Evolutionary conservation across 2,113 vertebrate species (phyloP).

Genomic region (Scolopax mira): DNA sequence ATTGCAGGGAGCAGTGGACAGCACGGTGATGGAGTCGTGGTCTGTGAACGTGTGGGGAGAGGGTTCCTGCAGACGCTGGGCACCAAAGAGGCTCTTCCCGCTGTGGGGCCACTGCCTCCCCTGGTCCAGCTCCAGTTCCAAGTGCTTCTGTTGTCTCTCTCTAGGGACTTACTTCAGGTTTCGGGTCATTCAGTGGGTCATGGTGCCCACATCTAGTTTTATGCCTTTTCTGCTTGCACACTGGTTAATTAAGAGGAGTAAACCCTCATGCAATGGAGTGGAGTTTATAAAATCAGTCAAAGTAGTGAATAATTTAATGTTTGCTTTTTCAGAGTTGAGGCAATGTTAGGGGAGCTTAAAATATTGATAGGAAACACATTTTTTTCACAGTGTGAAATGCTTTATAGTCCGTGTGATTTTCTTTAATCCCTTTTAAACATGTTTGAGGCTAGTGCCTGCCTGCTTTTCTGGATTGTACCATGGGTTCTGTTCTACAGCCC

Average conservation of each 20-base stretch:
- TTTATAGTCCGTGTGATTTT: conserved; percentile 26
- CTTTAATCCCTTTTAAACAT: conserved; percentile 27
- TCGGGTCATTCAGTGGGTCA: fast-evolving
- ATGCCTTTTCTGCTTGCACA: background rate
- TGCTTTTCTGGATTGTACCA: background rate
- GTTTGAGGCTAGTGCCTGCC: background rate
- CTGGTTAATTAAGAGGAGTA: conserved; percentile 18
- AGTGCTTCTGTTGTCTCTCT: background rate
- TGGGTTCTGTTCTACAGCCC: background rate
- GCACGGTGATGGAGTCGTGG: fast-evolving
- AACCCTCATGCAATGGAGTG: background rate
- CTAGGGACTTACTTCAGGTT: background rate
- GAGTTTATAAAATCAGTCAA: conserved; percentile 40
- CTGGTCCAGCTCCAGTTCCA: background rate
- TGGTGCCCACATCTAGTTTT: background rate
- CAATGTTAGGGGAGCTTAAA: conserved; percentile 43
- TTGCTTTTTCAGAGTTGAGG: conserved; percentile 45
- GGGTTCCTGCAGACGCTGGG: fast-evolving
- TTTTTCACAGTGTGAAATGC: conserved; percentile 27
- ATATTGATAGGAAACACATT: conserved; percentile 51
- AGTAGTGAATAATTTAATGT: conserved; percentile 64
- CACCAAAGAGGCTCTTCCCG: background rate
- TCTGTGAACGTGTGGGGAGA: background rate
- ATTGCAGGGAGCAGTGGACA: background rate
- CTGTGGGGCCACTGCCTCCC: background rate